Evolutionary conservation across 1,140 invertebrate genomes (phyloP), one percentile per base, ranked within the genome.

Genomic region (Drosophila pectinifera): DNA sequence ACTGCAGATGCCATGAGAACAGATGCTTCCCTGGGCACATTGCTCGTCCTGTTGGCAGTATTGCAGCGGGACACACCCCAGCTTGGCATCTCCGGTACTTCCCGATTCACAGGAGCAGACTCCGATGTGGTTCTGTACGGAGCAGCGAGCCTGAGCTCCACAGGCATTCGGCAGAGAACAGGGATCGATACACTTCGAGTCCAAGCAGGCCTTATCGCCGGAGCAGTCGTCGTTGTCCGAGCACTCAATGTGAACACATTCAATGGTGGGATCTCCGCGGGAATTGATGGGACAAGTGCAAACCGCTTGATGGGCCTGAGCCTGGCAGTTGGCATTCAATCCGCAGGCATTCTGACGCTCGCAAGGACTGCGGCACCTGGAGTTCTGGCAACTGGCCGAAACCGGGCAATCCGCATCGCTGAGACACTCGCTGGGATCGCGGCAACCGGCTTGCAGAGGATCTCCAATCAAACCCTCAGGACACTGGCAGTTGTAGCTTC

Each of bases 351-450:
- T 93, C 4, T 92, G 64, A 7, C 92, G 91, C 43, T 95, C 95
- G 91, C 97, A 98, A 1, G 96, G 96, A 93, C 97, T 96, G 46
- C 95, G 94, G 78, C 97, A 98, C 49, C 94, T 94, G 59, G 95
- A 95, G 48, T 97, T 95, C 14, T 95, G 91, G 80, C 97, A 98
- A 61, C 95, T 94, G 2, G 97, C 96, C 36, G 95, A 94, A 13
- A 94, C 93, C 1, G 96, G 96, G 90, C 97, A 98, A 74, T 98
- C 96, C 1, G 94, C 93, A 89, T 98, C 96, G 1, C 95, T 94
- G 56, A 95, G 94, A 82, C 97, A 98, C 85, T 97, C 96, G 36
- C 96, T 96, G 0, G 96, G 95, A 83, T 94, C 94, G 67, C 95
- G 94, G 80, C 96, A 97, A 24, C 95, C 96, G 0, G 92, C 91